Conservation (phyloP, 2,888 invertebrate species). For the Rutpela maculata region DNA sequence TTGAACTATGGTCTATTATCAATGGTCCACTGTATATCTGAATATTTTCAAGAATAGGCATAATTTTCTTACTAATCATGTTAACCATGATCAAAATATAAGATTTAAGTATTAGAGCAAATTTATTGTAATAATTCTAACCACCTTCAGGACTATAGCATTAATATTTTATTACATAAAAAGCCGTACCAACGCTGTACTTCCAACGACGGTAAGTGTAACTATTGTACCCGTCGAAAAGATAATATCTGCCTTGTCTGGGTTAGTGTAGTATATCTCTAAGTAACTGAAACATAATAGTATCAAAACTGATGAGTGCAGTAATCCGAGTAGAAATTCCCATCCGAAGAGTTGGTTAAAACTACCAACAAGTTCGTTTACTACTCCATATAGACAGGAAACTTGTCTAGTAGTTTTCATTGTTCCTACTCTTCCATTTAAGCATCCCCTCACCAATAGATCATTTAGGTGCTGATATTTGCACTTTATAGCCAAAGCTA, state of each 20-base stretch:
- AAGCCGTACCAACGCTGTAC: background rate
- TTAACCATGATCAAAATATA: too few species aligned
- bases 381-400: background rate
- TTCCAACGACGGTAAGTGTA: background rate
- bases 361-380: background rate
- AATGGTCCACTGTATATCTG: too few species aligned
- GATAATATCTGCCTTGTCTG: background rate
- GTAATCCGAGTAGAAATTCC: background rate
- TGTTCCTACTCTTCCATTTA: background rate
- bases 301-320: background rate
- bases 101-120: too few species aligned
- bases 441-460: background rate
- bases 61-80: too few species aligned
- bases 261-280: background rate
- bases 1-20: too few species aligned
- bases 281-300: background rate
- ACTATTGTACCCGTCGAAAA: background rate
- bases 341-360: slow-evolving; percentile 23
- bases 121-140: too few species aligned
- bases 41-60: too few species aligned
- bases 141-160: too few species aligned
- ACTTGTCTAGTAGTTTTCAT: background rate
- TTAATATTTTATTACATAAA: background rate
- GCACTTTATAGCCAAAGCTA: slow-evolving; percentile 11
- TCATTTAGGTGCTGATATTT: slow-evolving; percentile 1